Evolutionary conservation across 2,888 invertebrate species (phyloP).

Genomic region (Troides helena): DNA sequence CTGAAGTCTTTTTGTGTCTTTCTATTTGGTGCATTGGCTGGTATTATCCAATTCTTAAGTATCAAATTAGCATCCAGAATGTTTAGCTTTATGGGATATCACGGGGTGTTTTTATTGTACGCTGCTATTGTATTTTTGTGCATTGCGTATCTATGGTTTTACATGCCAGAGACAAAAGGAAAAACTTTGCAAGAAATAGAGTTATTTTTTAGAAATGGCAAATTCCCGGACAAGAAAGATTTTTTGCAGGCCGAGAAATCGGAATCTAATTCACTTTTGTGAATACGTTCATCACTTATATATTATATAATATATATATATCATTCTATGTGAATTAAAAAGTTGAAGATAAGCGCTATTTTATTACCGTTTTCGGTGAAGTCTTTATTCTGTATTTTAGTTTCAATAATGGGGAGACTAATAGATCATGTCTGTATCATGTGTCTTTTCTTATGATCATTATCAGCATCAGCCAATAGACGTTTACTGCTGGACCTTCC

Average conservation of each 20-base stretch:
- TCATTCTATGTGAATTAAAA: no score
- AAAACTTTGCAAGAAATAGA: constrained; percentile 46
- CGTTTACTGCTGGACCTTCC: no score
- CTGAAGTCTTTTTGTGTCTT: constrained; percentile 37
- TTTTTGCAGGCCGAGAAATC: background rate
- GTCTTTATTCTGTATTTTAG: no score
- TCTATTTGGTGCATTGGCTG: constrained; percentile 33
- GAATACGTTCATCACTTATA: no score
- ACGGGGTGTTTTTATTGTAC: constrained; percentile 42
- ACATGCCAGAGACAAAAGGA: constrained; percentile 44
- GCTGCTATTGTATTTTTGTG: constrained; percentile 35
- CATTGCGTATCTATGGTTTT: constrained; percentile 37
- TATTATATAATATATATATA: no score
- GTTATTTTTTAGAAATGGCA: constrained; percentile 38
- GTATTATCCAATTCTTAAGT: constrained; percentile 36
- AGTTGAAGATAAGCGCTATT: no score
- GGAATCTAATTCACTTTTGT: background rate
- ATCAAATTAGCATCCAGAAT: constrained; percentile 36
- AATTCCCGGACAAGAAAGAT: constrained; percentile 16
- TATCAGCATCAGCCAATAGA: no score
- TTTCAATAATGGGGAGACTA: no score
- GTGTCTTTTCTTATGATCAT: no score
- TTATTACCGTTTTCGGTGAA: no score
- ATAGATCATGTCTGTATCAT: no score
- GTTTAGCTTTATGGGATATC: constrained; percentile 38